A percentile compares a stretch with the other conserved stretches of the same genome.
phyloP scores from a whole-genome alignment of 2,797 vertebrate genomes.

The Pipistrellus nathusii region DNA sequence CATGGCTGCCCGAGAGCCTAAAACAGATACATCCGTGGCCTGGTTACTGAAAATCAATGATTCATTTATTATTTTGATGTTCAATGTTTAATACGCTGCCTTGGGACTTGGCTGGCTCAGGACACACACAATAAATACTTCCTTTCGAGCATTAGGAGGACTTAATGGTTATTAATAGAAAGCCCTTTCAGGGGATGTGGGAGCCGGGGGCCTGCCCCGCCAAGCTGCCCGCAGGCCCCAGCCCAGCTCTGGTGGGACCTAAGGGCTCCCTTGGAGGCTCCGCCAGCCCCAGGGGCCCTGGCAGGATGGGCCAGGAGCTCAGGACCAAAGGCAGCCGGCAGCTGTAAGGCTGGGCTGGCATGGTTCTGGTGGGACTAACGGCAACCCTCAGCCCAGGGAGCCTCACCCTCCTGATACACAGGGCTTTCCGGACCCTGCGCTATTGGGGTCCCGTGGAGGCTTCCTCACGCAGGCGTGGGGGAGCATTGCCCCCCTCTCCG shows the following conservation, averaged over 20 bases:
- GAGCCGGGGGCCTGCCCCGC: neutral
- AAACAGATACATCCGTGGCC: neutral
- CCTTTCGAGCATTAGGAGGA: neutral
- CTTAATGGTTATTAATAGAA: neutral
- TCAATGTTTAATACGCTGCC: neutral
- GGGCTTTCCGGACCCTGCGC: fast-evolving
- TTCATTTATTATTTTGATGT: neutral
- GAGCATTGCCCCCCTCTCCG: neutral
- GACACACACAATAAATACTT: neutral
- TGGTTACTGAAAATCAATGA: neutral
- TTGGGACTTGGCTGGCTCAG: neutral
- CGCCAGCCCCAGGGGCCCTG: neutral
- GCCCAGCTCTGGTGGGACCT: neutral
- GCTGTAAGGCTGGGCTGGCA: fast-evolving
- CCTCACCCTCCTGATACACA: fast-evolving
- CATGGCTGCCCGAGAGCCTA: neutral
- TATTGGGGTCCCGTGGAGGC: neutral
- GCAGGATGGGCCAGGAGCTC: neutral
- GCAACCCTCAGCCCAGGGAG: neutral
- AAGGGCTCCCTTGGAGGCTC: neutral
- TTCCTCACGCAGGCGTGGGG: neutral
- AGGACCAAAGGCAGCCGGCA: neutral
- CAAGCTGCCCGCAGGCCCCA: fast-evolving
- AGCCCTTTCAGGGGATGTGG: neutral
- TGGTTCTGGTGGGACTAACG: neutral